Evolutionary conservation across 2,888 invertebrate genomes (phyloP), one percentile per base, ranked within the genome.

Genomic region (Thereva unica): DNA sequence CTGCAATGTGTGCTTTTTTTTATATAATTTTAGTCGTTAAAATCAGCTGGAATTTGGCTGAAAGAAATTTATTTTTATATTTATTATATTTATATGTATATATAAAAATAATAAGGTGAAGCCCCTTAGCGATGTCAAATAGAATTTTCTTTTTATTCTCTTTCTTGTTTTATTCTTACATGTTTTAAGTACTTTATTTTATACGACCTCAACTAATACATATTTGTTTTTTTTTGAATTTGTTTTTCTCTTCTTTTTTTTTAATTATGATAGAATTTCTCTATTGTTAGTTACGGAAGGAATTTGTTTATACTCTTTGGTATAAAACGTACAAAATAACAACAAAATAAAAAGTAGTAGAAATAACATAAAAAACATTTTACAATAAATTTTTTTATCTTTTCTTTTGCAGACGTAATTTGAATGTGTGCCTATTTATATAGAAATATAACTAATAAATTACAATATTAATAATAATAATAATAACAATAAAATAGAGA

Each of bases 251-350:
- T 40, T 55, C 23, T 55, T 55, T 40, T 55, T 55, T 41, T 10
- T 49, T 49, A 8, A 23, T 23, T 23, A 23, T 23, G 23, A 23
- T 23, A 2, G 23, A 23, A 23, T 23, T 23, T 23, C 23, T 55
- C 50, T 12, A 53, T 53, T 53, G 53, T 34, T 61, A 23, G 23
- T 44, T 47, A 54, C 61, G 68, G 68, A 68, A 68, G 68, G 68
- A 68, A 66, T 68, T 59, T 49, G 49, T 68, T 61, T 68, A 68
- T 68, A 68, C 68, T 68, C 61, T 66, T 49, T 47, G 61, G 64
- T 68, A 59, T 42, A 65, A 52, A 53, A 61, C 12, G 10, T 50
- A 61, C 41, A 61, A 49, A 61, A 50, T 41, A 61, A 61, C 41
- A 50, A n/a, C 23, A 61, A 61, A 61, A 23, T 10, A 55, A 44